These are phyloP conservation scores for Hexactinellida sp. DNA, from an alignment of 37 sponge, comb jelly and placozoan genomes.

Conservation along the genomic window DNA sequence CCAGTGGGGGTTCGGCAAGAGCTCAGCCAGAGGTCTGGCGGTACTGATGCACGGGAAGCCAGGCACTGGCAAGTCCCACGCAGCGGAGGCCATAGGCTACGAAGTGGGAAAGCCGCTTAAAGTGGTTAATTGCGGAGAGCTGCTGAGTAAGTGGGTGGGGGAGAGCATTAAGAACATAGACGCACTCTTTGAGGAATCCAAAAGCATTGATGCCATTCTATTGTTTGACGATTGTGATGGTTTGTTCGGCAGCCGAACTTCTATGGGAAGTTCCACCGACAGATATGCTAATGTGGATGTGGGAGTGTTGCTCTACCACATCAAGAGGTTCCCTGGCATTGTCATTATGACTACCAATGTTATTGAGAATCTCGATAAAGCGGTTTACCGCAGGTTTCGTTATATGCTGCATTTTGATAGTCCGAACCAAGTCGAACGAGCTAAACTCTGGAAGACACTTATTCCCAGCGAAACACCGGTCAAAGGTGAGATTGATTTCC, in stretches of 20 bases:
- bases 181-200: conserved; percentile 64
- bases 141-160: conserved; percentile 80
- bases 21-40: conserved; percentile 42
- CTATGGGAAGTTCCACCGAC: conserved; percentile 51
- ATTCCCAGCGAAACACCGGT: conserved; percentile 59
- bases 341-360: conserved; percentile 73
- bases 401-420: conserved; percentile 51
- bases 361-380: conserved; percentile 73
- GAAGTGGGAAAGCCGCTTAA: conserved; percentile 78
- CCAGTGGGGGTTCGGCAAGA: conserved; percentile 68
- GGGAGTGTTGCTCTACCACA: conserved; percentile 69
- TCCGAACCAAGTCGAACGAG: conserved; percentile 30
- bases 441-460: conserved; percentile 53
- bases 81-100: conserved; percentile 72
- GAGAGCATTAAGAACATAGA: conserved; percentile 79
- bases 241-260: conserved; percentile 55
- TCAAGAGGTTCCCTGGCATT: conserved; percentile 67
- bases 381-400: conserved; percentile 57
- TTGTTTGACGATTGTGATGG: conserved; percentile 81
- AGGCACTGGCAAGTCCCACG: conserved; percentile 63
- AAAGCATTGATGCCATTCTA: conserved; percentile 55
- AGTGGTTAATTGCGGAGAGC: conserved; percentile 74
- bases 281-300: conserved; percentile 72
- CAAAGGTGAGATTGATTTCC: conserved; percentile 46
- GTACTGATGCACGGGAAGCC: conserved; percentile 62